phyloP scores from a whole-genome alignment of 2,888 invertebrate species.

The Thyatira batis region DNA sequence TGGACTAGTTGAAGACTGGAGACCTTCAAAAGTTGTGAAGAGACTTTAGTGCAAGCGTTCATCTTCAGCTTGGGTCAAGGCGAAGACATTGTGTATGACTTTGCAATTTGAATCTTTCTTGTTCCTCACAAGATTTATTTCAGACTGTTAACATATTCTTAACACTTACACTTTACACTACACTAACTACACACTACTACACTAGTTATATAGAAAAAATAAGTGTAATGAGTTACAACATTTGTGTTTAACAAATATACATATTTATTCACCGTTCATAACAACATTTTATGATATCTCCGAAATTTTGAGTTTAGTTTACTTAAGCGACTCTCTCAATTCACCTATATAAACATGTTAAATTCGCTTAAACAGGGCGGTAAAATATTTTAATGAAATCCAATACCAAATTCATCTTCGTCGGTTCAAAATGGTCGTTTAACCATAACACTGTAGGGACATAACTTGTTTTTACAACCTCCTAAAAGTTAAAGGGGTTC shows the following conservation, averaged over 20 bases:
- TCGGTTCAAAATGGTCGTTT: slow-evolving; percentile 7
- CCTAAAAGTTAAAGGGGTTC: slow-evolving; percentile 17
- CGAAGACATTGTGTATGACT: not conserved
- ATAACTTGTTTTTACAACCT: slow-evolving; percentile 19
- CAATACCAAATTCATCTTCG: slow-evolving; percentile 10
- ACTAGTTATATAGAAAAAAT: too few species aligned
- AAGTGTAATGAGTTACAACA: too few species aligned
- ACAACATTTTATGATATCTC: too few species aligned
- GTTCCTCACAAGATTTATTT: too few species aligned
- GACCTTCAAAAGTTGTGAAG: not conserved
- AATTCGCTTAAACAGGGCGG: not conserved
- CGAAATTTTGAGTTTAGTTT: too few species aligned
- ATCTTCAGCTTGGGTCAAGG: not conserved
- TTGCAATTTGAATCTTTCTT: not conserved
- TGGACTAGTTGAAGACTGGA: not conserved
- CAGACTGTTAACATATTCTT: too few species aligned
- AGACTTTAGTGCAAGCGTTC: not conserved
- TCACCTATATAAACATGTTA: not conserved
- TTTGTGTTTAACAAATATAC: too few species aligned
- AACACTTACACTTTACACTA: too few species aligned
- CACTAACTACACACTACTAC: too few species aligned
- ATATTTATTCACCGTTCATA: too few species aligned
- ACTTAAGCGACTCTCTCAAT: too few species aligned
- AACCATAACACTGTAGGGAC: slow-evolving; percentile 11
- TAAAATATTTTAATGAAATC: slow-evolving; percentile 10